Evolutionary conservation across 2,797 vertebrate species (phyloP).

Genomic region (Eleutherodactylus coqui): DNA sequence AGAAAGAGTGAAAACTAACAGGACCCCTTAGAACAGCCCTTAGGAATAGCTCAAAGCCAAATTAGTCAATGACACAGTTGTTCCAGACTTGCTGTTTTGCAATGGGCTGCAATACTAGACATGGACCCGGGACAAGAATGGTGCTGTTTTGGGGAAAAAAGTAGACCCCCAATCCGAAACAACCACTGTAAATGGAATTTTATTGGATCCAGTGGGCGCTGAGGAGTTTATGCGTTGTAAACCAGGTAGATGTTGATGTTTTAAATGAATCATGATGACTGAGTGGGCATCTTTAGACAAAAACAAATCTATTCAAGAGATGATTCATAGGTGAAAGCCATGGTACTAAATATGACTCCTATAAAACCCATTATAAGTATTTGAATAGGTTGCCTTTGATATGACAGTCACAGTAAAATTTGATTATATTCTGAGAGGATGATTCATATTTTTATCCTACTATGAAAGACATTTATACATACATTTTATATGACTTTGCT

Average conservation of each 20-base stretch:
- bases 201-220: not conserved
- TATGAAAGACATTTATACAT: not conserved
- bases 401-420: conserved; percentile 16
- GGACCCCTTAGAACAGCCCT: too few species aligned
- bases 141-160: too few species aligned
- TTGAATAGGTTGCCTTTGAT: conserved; percentile 8
- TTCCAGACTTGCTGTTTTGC: too few species aligned
- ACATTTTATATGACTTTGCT: not conserved
- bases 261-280: not conserved
- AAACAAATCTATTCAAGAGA: conserved; percentile 1
- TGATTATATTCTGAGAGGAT: not conserved
- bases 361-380: not conserved
- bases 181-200: not conserved
- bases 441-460: not conserved
- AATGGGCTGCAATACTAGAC: too few species aligned
- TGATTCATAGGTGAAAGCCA: conserved; percentile 19
- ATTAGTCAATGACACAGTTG: too few species aligned
- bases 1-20: too few species aligned
- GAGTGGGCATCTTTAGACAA: not conserved
- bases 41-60: too few species aligned
- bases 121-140: too few species aligned
- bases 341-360: conserved; percentile 12
- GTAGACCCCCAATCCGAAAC: not conserved
- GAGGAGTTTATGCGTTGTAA: not conserved
- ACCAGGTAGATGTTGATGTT: too few species aligned